A percentile compares a stretch with the other conserved stretches of the same genome.
These are phyloP conservation scores for Coleophora deauratella DNA, from an alignment of 2,888 invertebrate genomes.

Conservation along the genomic window DNA sequence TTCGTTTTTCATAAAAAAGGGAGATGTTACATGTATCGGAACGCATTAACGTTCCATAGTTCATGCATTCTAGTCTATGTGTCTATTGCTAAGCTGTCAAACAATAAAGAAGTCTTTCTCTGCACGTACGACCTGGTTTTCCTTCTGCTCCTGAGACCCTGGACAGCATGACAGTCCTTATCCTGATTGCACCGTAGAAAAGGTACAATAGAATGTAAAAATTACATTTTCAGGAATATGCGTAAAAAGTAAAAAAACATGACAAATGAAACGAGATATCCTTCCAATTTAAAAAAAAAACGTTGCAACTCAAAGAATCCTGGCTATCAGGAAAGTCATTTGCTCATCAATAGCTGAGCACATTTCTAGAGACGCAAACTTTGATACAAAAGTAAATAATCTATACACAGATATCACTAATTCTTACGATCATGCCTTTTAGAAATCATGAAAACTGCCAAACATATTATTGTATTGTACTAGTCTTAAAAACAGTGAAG, in stretches of 20 bases:
- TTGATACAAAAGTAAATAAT: neutral
- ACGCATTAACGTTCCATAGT: too few relatives aligned
- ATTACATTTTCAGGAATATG: slow-evolving; percentile 7
- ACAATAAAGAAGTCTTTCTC: too few relatives aligned
- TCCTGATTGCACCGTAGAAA: slow-evolving; percentile 11
- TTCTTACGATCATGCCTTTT: neutral
- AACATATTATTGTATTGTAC: neutral
- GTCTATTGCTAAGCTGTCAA: too few relatives aligned
- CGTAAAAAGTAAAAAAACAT: slow-evolving; percentile 1
- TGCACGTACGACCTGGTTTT: too few relatives aligned
- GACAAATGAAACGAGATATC: slow-evolving; percentile 1
- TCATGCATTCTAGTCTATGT: too few relatives aligned
- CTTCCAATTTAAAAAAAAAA: slow-evolving; percentile 2
- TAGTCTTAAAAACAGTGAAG: neutral
- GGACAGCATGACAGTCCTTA: too few relatives aligned
- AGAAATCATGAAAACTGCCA: neutral
- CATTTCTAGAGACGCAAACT: neutral
- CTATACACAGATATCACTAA: neutral
- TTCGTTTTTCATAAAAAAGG: too few relatives aligned
- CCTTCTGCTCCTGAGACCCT: too few relatives aligned
- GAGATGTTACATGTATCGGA: too few relatives aligned
- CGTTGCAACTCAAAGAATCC: neutral
- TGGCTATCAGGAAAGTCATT: slow-evolving; percentile 1
- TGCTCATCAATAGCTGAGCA: slow-evolving; percentile 2
- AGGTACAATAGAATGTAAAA: slow-evolving; percentile 13